Evolutionary conservation across 2,888 invertebrate species (phyloP).

Genomic region (Apotomis betuletana): DNA sequence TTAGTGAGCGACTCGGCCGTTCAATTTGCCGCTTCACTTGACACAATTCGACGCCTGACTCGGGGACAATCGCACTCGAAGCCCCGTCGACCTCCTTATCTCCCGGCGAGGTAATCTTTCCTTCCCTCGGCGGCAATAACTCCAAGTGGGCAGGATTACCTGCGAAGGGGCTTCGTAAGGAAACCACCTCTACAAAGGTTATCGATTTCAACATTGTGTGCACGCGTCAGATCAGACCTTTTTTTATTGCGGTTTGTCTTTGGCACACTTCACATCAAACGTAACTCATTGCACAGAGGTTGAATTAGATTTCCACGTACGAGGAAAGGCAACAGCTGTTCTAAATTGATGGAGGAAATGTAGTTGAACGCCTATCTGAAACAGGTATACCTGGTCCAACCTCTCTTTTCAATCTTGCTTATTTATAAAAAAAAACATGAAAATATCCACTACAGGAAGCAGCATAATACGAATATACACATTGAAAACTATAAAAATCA

Average conservation of each 20-base stretch:
- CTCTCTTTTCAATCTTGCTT: background rate
- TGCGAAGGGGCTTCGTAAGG: conserved; percentile 79
- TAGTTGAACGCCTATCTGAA: background rate
- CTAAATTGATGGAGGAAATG: background rate
- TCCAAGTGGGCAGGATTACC: conserved; percentile 84
- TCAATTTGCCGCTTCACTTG: conserved; percentile 84
- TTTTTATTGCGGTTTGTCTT: conserved; percentile 63
- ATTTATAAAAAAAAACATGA: background rate
- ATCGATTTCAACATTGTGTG: conserved; percentile 80
- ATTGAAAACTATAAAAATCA: background rate
- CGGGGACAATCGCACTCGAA: conserved; percentile 83
- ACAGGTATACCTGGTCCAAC: background rate
- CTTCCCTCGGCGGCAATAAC: conserved; percentile 83
- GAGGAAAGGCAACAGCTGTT: background rate
- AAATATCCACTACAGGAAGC: background rate
- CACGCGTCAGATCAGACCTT: conserved; percentile 63
- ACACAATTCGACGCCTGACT: conserved; percentile 84
- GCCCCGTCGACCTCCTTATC: conserved; percentile 83
- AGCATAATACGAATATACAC: background rate
- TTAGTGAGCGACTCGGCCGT: conserved; percentile 82
- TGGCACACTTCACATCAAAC: conserved; percentile 43
- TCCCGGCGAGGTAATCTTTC: conserved; percentile 83
- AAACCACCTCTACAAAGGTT: conserved; percentile 79
- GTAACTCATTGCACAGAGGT: conserved; percentile 18
- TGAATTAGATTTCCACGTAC: conserved; percentile 13